Conservation (phyloP, 2,797 vertebrate species). For the Arnoldichthys spilopterus region DNA sequence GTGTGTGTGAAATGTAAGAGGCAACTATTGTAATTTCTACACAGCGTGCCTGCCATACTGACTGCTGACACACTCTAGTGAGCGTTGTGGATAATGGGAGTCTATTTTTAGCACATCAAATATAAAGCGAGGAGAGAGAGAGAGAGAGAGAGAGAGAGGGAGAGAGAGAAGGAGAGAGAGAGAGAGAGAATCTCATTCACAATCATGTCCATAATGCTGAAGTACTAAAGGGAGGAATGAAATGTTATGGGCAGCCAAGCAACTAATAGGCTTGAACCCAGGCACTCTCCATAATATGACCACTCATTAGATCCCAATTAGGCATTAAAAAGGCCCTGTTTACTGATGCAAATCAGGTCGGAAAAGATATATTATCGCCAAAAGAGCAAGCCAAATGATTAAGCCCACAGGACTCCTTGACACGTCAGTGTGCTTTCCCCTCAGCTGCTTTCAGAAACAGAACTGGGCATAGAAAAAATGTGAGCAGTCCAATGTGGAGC, state of each 20-base stretch:
- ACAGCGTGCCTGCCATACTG: slow-evolving; percentile 72
- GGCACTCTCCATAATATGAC: slow-evolving; percentile 82
- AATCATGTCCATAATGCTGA: slow-evolving; percentile 68
- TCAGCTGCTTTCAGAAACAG: not conserved
- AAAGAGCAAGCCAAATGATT: slow-evolving; percentile 61
- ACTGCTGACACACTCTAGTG: slow-evolving; percentile 77
- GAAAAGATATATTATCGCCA: slow-evolving; percentile 76
- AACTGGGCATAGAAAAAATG: not conserved
- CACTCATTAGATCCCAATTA: slow-evolving; percentile 85
- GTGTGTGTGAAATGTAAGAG: slow-evolving; percentile 43
- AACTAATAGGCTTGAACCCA: slow-evolving; percentile 86
- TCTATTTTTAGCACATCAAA: slow-evolving; percentile 77
- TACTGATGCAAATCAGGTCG: slow-evolving; percentile 82
- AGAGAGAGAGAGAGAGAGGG: slow-evolving; percentile 54
- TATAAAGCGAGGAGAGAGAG: slow-evolving; percentile 57
- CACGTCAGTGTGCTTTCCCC: not conserved
- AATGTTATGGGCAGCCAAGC: slow-evolving; percentile 85
- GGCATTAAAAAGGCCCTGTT: slow-evolving; percentile 81
- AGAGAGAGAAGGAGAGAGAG: slow-evolving; percentile 23
- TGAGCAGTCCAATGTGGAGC: not conserved
- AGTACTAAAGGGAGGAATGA: slow-evolving; percentile 71
- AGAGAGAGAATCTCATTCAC: slow-evolving; percentile 71
- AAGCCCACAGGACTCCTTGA: slow-evolving; percentile 20
- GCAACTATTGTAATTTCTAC: slow-evolving; percentile 79
- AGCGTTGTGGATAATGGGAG: slow-evolving; percentile 75